These are phyloP conservation scores for Sympetrum striolatum DNA, from an alignment of 2,888 invertebrate species.

Conservation along the genomic window DNA sequence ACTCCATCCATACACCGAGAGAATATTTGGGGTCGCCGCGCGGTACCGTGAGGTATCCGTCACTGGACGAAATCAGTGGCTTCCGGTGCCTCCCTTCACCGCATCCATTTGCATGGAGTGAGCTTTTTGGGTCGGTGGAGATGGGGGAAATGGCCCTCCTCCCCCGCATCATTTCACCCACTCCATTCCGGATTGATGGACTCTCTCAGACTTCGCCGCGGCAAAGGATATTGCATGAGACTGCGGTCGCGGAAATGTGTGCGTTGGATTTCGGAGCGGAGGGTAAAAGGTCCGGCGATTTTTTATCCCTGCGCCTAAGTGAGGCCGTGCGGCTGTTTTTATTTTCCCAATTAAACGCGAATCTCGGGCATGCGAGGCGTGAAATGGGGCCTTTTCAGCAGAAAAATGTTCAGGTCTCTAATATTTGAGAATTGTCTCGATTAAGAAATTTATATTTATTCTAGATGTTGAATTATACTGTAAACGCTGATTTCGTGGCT, in stretches of 20 bases:
- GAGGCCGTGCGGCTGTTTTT: no score
- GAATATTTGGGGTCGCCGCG: conserved; percentile 28
- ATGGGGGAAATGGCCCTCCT: not conserved
- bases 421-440: no score
- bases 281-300: not conserved
- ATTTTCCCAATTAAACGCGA: no score
- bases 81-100: conserved; percentile 36
- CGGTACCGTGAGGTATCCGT: conserved; percentile 21
- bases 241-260: conserved; percentile 32
- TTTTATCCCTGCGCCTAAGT: not conserved
- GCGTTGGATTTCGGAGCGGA: not conserved
- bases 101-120: conserved; percentile 39
- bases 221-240: conserved; percentile 38
- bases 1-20: not conserved
- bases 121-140: not conserved
- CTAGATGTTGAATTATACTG: no score
- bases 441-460: no score
- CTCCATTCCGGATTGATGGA: conserved; percentile 23
- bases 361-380: no score
- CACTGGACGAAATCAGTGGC: conserved; percentile 41
- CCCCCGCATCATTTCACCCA: not conserved
- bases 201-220: conserved; percentile 30
- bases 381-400: no score
- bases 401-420: no score
- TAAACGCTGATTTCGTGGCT: no score